Conservation (phyloP, 2,113 vertebrate species). For the Falcunculus frontatus region DNA sequence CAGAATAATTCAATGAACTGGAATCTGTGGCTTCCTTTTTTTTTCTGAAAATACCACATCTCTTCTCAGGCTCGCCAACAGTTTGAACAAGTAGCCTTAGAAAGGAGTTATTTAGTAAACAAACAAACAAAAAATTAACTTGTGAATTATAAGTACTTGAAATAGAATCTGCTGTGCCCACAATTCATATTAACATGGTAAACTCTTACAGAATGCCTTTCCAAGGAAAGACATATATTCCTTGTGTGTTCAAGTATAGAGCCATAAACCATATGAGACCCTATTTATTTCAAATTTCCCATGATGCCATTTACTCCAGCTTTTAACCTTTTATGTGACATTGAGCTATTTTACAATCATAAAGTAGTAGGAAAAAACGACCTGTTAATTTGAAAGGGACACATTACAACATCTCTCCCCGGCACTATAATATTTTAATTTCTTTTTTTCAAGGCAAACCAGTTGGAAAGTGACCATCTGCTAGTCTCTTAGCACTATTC, state of each 20-base stretch:
- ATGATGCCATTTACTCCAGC: conserved; percentile 71
- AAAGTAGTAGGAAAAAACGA: conserved; percentile 70
- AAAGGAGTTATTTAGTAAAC: conserved; percentile 10
- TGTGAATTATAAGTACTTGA: conserved; percentile 28
- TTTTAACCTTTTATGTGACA: conserved; percentile 81
- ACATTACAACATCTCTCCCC: conserved; percentile 77
- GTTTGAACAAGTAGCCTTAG: not conserved
- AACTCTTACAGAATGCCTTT: not conserved
- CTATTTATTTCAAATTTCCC: conserved; percentile 76
- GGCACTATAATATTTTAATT: conserved; percentile 84
- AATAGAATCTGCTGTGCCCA: conserved; percentile 4
- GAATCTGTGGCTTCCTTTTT: not conserved
- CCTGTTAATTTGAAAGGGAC: conserved; percentile 75
- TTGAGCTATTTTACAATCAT: conserved; percentile 70
- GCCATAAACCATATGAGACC: conserved; percentile 69
- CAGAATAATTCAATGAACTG: not conserved
- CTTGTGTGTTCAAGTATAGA: conserved; percentile 67
- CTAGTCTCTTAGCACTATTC: conserved; percentile 72
- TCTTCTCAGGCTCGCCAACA: not conserved
- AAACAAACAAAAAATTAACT: not conserved
- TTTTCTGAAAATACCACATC: not conserved
- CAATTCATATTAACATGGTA: not conserved
- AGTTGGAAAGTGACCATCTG: conserved; percentile 91
- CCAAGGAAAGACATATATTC: conserved; percentile 60
- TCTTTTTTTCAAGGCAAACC: conserved; percentile 81